phyloP scores from a whole-genome alignment of 2,797 vertebrate genomes.

The Enoplosus armatus region DNA sequence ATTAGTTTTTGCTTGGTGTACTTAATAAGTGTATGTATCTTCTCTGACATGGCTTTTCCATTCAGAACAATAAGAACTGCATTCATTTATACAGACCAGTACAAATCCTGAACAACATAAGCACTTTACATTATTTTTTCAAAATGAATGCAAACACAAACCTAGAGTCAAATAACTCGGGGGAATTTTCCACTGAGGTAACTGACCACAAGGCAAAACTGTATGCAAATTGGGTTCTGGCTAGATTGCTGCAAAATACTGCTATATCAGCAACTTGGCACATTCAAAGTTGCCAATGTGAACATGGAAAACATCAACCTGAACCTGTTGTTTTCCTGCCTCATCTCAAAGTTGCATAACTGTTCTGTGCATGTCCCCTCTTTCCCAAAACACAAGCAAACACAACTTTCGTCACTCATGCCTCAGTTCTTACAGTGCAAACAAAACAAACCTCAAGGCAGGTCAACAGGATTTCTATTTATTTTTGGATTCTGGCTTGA shows the following conservation, averaged over 20 bases:
- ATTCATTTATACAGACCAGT: not conserved
- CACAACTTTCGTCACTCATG: constrained; percentile 51
- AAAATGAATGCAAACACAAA: not conserved
- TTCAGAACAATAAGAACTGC: constrained; percentile 1
- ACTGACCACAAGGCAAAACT: constrained; percentile 16
- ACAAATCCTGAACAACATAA: not conserved
- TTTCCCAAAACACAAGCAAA: constrained; percentile 28
- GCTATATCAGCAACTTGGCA: constrained; percentile 7
- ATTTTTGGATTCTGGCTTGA: constrained; percentile 51
- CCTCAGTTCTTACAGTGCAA: constrained; percentile 31
- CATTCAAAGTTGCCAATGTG: constrained; percentile 14
- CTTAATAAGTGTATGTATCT: not conserved
- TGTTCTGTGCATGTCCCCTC: not conserved
- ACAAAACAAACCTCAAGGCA: constrained; percentile 30
- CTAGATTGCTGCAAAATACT: constrained; percentile 1
- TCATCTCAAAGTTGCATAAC: constrained; percentile 25
- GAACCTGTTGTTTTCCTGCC: constrained; percentile 20
- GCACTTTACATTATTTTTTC: not conserved
- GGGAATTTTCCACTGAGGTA: constrained; percentile 16
- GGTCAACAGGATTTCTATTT: constrained; percentile 40
- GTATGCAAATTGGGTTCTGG: not conserved
- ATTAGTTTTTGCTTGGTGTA: not conserved
- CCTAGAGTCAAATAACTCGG: not conserved
- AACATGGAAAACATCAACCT: constrained; percentile 20
- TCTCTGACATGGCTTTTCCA: not conserved